Evolutionary conservation across 2,113 vertebrate genomes (phyloP).

Genomic region (Cochlearius cochlearius): DNA sequence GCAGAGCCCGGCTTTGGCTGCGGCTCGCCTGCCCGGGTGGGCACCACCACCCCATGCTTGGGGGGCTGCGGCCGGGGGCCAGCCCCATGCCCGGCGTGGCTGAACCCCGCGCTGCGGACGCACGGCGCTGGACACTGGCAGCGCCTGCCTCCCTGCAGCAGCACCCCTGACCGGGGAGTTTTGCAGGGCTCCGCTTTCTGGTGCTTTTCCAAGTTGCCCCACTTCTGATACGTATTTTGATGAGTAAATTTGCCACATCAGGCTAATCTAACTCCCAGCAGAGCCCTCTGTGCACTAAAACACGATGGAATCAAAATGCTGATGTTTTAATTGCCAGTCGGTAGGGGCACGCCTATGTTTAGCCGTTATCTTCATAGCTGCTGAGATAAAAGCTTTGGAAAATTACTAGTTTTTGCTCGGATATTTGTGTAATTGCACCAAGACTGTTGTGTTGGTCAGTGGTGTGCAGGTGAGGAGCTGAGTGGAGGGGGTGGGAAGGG

Average conservation of each 20-base stretch:
- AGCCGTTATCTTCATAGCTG: neutral
- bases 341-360: neutral
- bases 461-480: neutral
- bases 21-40: rapidly evolving
- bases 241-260: neutral
- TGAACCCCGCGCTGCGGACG: rapidly evolving
- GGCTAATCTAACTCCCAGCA: neutral
- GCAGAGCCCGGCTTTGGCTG: neutral
- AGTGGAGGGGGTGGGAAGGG: neutral
- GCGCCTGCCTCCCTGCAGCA: rapidly evolving
- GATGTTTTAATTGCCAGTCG: neutral
- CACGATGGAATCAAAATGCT: neutral
- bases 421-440: neutral
- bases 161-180: neutral
- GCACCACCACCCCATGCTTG: rapidly evolving
- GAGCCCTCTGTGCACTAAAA: neutral
- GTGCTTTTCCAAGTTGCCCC: neutral
- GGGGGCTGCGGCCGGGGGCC: neutral
- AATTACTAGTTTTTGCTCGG: neutral
- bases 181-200: neutral
- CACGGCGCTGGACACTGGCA: rapidly evolving
- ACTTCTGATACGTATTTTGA: neutral
- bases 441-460: neutral
- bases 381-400: neutral
- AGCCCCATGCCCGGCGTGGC: neutral